These are phyloP conservation scores for Oryctes rhinoceros DNA, from an alignment of 1,140 invertebrate species.

Conservation along the genomic window DNA sequence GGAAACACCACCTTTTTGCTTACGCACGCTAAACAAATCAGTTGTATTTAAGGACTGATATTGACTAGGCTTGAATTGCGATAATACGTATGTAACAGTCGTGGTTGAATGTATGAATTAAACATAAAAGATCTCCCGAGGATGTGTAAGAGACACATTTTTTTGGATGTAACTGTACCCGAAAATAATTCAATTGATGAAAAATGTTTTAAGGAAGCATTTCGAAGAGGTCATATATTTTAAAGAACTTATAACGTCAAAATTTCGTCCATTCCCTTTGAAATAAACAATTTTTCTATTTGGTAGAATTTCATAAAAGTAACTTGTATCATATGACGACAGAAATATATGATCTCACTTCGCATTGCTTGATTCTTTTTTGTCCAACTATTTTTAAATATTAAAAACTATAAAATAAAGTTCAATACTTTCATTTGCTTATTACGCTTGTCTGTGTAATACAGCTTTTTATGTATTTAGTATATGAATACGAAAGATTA, in stretches of 20 bases:
- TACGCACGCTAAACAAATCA: slow-evolving; percentile 1
- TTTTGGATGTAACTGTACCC: slow-evolving; percentile 18
- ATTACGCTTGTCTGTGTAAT: slow-evolving; percentile 8
- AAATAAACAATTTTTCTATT: too few species aligned
- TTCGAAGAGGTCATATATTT: too few species aligned
- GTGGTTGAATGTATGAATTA: neutral
- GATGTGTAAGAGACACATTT: neutral
- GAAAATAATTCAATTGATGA: too few species aligned
- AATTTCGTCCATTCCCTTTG: too few species aligned
- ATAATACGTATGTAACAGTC: neutral
- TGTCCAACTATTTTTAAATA: slow-evolving; percentile 16
- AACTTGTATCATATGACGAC: too few species aligned
- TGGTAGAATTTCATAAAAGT: too few species aligned
- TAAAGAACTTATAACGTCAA: too few species aligned
- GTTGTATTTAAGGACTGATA: slow-evolving; percentile 18
- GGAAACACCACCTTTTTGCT: neutral
- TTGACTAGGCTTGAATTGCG: slow-evolving; percentile 27
- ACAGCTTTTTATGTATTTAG: neutral
- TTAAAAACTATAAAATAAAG: neutral
- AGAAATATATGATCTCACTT: neutral
- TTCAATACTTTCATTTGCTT: neutral
- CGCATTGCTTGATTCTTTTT: neutral
- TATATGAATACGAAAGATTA: too few species aligned
- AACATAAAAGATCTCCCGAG: slow-evolving; percentile 31
- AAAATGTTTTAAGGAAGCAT: too few species aligned